Conservation (phyloP, 2,888 invertebrate genomes). For the Pandemis corylana region DNA sequence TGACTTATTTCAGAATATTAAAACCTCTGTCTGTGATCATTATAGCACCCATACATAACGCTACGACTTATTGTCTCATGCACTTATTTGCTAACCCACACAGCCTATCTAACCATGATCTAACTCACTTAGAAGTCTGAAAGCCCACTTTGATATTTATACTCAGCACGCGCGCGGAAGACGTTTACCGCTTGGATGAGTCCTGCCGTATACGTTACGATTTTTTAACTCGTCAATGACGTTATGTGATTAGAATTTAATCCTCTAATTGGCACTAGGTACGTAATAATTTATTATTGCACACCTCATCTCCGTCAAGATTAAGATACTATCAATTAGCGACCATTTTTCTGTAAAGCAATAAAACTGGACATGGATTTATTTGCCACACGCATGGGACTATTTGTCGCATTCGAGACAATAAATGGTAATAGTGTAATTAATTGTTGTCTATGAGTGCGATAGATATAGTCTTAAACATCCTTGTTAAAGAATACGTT, state of each 20-base stretch:
- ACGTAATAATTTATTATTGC: neutral
- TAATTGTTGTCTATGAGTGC: too few species aligned
- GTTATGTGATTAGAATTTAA: conserved; percentile 3
- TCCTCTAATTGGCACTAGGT: neutral
- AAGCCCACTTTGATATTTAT: neutral
- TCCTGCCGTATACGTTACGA: neutral
- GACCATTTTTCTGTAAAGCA: too few species aligned
- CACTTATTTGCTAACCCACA: neutral
- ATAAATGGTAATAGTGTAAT: too few species aligned
- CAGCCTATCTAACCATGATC: neutral
- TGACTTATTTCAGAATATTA: too few species aligned
- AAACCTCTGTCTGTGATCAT: too few species aligned
- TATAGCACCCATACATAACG: too few species aligned
- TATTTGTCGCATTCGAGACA: too few species aligned
- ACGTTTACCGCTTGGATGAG: neutral
- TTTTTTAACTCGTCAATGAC: conserved; percentile 4
- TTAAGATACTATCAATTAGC: neutral
- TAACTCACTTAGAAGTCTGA: neutral
- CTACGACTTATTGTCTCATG: too few species aligned
- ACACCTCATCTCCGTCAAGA: neutral
- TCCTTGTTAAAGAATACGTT: too few species aligned
- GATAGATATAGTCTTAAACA: too few species aligned
- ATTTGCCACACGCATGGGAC: too few species aligned
- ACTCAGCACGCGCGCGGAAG: neutral
- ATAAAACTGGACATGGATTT: too few species aligned